phyloP scores from a whole-genome alignment of 2,888 invertebrate genomes.

The Eucera pruinosa region DNA sequence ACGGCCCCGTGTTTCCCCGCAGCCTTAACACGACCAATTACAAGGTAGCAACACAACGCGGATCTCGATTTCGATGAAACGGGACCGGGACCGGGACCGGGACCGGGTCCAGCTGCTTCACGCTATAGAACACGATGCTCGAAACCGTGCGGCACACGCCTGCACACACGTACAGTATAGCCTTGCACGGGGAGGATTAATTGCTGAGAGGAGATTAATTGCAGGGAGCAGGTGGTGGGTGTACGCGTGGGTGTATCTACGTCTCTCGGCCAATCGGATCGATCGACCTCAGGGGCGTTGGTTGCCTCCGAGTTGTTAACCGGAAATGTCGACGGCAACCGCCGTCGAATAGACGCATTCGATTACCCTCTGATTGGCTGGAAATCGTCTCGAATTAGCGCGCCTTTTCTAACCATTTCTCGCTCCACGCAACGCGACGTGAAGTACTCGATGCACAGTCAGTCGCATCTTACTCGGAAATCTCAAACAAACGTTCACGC shows the following conservation, averaged over 20 bases:
- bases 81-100: no score
- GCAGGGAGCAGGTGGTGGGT: slow-evolving; percentile 61
- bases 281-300: slow-evolving; percentile 65
- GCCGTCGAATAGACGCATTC: slow-evolving; percentile 15
- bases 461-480: no score
- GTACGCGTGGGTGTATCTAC: slow-evolving; percentile 62
- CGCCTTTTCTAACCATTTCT: no score
- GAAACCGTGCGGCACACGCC: slow-evolving; percentile 40
- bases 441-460: no score
- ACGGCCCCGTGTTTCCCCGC: neutral
- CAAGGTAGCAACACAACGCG: slow-evolving; percentile 21
- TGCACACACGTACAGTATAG: slow-evolving; percentile 29
- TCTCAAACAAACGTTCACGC: no score
- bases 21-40: slow-evolving; percentile 14
- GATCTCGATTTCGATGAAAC: slow-evolving; percentile 37
- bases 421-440: no score
- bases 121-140: slow-evolving; percentile 51
- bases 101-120: slow-evolving; percentile 31
- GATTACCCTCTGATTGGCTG: neutral
- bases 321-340: slow-evolving; percentile 33
- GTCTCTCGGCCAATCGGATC: slow-evolving; percentile 66
- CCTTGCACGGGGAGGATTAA: slow-evolving; percentile 69
- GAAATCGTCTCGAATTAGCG: no score
- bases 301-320: slow-evolving; percentile 55
- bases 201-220: slow-evolving; percentile 73